These are phyloP conservation scores for Ctenodactylus gundi DNA, from an alignment of 2,113 vertebrate genomes.

Conservation along the genomic window DNA sequence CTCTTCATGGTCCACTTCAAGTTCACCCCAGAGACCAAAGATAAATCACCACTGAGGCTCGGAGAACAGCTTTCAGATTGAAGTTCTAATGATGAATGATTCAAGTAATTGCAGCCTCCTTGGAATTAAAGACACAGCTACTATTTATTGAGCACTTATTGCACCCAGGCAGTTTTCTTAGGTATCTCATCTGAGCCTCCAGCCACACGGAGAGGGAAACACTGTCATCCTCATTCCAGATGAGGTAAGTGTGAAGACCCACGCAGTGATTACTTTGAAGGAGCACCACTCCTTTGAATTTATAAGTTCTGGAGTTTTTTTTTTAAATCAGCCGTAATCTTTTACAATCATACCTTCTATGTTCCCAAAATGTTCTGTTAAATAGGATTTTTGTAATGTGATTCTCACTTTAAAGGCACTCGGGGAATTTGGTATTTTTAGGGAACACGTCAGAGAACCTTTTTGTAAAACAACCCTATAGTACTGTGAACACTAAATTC, in stretches of 20 bases:
- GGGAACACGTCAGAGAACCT: constrained; percentile 51
- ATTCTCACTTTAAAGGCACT: constrained; percentile 59
- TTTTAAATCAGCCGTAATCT: constrained; percentile 57
- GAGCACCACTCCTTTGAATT: constrained; percentile 31
- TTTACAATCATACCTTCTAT: constrained; percentile 62
- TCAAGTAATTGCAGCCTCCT: neutral
- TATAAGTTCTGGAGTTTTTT: constrained; percentile 52
- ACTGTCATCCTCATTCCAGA: neutral
- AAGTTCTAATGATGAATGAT: neutral
- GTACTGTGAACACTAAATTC: constrained; percentile 3
- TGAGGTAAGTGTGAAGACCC: constrained; percentile 39
- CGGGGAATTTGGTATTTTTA: constrained; percentile 54
- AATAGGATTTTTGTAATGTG: constrained; percentile 63
- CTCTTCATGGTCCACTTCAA: neutral
- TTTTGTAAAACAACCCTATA: constrained; percentile 61
- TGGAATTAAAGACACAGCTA: neutral
- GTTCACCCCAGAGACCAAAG: neutral
- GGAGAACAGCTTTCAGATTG: neutral
- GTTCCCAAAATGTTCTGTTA: constrained; percentile 51
- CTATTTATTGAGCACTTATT: neutral
- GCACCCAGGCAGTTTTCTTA: neutral
- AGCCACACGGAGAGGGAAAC: neutral
- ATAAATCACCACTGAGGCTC: neutral
- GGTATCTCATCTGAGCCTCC: neutral
- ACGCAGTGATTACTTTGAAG: neutral